Evolutionary conservation across 2,888 invertebrate genomes (phyloP), one percentile per base, ranked within the genome.

Genomic region (Miltochrista miniata): DNA sequence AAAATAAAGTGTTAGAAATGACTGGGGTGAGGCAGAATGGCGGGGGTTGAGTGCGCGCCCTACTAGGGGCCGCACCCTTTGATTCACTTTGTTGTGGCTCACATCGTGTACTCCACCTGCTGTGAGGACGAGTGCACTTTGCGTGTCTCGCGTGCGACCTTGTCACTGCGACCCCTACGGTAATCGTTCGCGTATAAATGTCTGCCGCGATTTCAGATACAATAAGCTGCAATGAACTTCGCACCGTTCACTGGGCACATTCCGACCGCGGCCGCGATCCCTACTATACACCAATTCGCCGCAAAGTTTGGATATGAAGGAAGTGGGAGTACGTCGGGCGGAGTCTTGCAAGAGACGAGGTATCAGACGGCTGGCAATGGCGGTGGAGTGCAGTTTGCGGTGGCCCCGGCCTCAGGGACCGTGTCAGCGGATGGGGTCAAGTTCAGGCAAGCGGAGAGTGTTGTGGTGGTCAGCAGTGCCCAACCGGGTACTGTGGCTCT

Each of bases 221-320:
- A 54, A 50, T 76, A 71, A 68, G 48, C 55, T 54, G 68, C 58
- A 76, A 97, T 97, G 97, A 97, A 97, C 92, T 97, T 97, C 91
- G 94, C 96, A 74, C 96, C 96, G 64, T 97, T 96, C 83, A 95
- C 96, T 72, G 95, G 95, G 72, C 96, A 94, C 86, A 96, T 95
- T 81, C 95, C 95, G 75, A 93, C 95, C 68, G 93, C 95, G 70
- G 93, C 94, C 64, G 93, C 95, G 68, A 94, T 96, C 68, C 96
- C 96, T 62, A 94, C 95, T 53, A 96, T 97, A 78, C 96, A 96
- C 83, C 96, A 97, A 85, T 96, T 96, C 83, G 94, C 95, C 33
- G 95, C 96, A 58, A 95, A 96, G 91, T 93, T 95, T 80, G 85
- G 93, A 54, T 87, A 93, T 84, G 86, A 93, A 79, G 72, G 90